A percentile compares a stretch with the other conserved stretches of the same genome.
phyloP scores from a whole-genome alignment of 2,113 vertebrate genomes.

The Chlamydotis undulata region DNA sequence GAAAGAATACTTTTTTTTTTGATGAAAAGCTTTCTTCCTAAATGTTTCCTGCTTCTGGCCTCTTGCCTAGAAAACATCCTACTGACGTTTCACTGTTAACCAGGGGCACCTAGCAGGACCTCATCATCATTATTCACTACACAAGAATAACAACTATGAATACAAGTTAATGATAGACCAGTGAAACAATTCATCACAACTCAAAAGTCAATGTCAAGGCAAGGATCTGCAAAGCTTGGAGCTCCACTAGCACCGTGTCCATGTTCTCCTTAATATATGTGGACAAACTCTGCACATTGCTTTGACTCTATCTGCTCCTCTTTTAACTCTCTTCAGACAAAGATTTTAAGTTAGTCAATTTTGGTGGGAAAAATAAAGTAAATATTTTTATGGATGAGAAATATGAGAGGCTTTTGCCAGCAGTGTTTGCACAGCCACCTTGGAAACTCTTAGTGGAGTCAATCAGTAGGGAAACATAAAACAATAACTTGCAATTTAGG shows the following conservation, averaged over 20 bases:
- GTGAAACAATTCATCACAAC: background rate
- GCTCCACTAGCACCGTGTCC: background rate
- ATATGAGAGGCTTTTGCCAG: background rate
- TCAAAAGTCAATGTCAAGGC: background rate
- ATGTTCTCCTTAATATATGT: accelerated
- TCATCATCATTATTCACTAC: background rate
- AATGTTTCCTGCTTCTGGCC: background rate
- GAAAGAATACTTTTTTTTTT: background rate
- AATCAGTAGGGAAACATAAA: background rate
- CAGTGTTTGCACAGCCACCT: background rate
- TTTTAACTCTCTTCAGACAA: background rate
- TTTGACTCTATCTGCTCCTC: background rate
- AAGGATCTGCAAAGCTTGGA: background rate
- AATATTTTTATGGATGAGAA: background rate
- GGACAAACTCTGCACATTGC: background rate
- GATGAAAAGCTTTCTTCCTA: background rate
- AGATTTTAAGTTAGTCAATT: background rate
- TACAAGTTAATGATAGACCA: background rate
- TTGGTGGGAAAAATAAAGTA: background rate
- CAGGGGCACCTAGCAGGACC: background rate
- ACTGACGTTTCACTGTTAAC: background rate
- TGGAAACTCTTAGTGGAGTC: background rate
- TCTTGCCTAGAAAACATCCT: background rate
- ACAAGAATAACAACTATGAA: background rate
- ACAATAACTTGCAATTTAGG: background rate